Conservation (phyloP, 2,113 vertebrate species). For the Megaceryle maxima region DNA sequence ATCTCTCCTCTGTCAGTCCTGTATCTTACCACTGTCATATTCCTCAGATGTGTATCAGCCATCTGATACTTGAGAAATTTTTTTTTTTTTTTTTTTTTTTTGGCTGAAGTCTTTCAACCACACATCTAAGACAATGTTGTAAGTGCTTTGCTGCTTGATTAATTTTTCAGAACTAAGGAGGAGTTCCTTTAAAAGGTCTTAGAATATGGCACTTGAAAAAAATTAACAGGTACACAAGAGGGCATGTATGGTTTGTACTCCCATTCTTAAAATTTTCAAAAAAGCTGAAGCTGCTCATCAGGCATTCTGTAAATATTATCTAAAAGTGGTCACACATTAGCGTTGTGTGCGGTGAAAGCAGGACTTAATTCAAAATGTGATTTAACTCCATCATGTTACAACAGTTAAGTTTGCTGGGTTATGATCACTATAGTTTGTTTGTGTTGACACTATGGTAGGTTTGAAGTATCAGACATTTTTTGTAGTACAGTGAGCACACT, state of each 20-base stretch:
- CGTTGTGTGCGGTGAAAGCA: not conserved
- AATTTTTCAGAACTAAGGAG: not conserved
- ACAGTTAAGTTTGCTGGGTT: not conserved
- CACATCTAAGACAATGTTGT: not conserved
- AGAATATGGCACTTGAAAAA: not conserved
- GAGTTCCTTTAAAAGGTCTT: not conserved
- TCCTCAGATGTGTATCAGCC: not conserved
- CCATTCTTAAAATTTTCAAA: not conserved
- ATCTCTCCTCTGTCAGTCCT: not conserved
- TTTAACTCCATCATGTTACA: not conserved
- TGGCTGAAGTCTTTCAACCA: not conserved
- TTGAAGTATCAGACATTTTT: not conserved
- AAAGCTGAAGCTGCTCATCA: not conserved
- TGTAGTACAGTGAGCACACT: not conserved
- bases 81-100: not conserved
- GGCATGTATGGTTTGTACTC: not conserved
- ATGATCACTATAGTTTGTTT: not conserved
- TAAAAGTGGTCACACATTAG: not conserved
- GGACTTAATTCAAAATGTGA: not conserved
- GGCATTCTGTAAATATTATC: not conserved
- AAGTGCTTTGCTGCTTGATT: not conserved
- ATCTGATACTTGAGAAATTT: not conserved
- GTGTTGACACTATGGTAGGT: not conserved
- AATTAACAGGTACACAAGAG: not conserved
- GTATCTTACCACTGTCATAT: rapidly evolving